Evolutionary conservation across 2,888 invertebrate species (phyloP).

Genomic region (Synanthedon formicaeformis): DNA sequence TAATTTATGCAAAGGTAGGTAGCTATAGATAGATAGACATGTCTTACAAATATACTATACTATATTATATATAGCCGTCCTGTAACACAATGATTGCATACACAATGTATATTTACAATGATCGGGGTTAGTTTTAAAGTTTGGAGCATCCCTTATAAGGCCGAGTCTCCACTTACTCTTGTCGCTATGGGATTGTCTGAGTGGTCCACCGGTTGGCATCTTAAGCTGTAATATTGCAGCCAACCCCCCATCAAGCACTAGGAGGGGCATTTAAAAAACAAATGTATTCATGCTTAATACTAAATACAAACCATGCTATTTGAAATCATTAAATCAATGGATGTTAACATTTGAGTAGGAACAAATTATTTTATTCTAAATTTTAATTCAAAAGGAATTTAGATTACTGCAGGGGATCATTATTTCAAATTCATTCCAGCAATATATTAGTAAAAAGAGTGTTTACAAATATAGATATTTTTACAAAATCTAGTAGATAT

Average conservation of each 20-base stretch:
- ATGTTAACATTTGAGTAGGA: not conserved
- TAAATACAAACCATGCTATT: not conserved
- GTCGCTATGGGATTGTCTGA: constrained; percentile 81
- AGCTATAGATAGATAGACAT: no score
- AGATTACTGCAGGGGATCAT: no score
- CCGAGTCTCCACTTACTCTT: constrained; percentile 77
- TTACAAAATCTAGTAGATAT: no score
- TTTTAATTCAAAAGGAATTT: no score
- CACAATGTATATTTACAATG: constrained; percentile 54
- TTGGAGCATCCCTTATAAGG: constrained; percentile 7
- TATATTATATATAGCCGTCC: not conserved
- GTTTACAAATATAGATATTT: no score
- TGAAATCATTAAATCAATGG: not conserved
- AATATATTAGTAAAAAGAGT: no score
- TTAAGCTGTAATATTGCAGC: constrained; percentile 89
- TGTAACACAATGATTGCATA: not conserved
- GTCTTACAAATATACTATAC: not conserved
- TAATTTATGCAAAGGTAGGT: no score
- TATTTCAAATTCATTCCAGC: no score
- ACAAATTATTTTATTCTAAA: no score
- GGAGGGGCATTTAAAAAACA: constrained; percentile 45
- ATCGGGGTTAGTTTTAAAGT: constrained; percentile 37
- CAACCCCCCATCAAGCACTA: constrained; percentile 91
- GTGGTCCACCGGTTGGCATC: constrained; percentile 93
- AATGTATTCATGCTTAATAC: constrained; percentile 20